Conservation (phyloP, 2,797 vertebrate species). For the Tiaroga cobitis region DNA sequence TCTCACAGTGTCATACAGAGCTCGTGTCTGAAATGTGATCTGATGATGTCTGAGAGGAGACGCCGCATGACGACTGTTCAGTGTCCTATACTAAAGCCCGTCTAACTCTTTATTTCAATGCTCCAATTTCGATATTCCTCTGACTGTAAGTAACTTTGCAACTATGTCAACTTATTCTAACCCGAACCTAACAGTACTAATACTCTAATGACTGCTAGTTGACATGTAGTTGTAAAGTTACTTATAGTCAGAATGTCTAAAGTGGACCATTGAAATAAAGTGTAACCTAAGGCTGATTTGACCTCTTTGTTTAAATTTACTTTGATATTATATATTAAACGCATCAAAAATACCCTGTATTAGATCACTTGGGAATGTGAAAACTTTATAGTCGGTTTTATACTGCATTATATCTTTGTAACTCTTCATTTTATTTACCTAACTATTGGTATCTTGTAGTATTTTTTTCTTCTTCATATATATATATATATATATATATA, state of each 20-base stretch:
- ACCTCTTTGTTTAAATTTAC: background rate
- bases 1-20: background rate
- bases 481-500: too few species aligned
- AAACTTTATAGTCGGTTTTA: too few species aligned
- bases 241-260: too few species aligned
- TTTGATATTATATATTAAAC: background rate
- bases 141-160: background rate
- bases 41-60: constrained; percentile 7
- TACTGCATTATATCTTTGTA: too few species aligned
- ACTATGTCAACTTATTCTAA: background rate
- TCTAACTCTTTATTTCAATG: background rate
- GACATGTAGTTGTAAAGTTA: background rate
- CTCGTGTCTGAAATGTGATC: constrained; percentile 8
- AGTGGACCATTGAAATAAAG: background rate
- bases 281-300: background rate
- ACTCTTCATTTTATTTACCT: too few species aligned
- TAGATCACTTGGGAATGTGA: too few species aligned
- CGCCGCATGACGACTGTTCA: background rate
- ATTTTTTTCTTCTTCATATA: too few species aligned
- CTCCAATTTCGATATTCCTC: background rate
- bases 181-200: background rate
- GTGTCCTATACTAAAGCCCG: background rate
- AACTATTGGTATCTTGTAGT: too few species aligned
- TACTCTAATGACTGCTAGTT: background rate
- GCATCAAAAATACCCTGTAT: too few species aligned